Evolutionary conservation across 2,113 vertebrate genomes (phyloP).

Genomic region (Alexandromys fortis): DNA sequence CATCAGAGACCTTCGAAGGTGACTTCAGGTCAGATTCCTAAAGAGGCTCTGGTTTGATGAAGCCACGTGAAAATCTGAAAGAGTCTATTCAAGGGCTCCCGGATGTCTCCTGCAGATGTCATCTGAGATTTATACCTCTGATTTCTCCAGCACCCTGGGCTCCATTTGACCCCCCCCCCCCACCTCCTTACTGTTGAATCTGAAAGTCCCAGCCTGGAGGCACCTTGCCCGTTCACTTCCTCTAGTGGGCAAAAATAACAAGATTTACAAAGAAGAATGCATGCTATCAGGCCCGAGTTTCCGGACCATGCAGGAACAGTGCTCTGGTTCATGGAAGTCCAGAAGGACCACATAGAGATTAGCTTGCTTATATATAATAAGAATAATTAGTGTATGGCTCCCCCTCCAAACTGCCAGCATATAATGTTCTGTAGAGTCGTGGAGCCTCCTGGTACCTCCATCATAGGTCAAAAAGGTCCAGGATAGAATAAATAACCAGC

Average conservation of each 20-base stretch:
- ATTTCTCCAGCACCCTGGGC: neutral
- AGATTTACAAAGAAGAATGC: neutral
- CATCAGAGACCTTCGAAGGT: neutral
- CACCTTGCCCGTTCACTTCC: neutral
- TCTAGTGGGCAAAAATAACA: neutral
- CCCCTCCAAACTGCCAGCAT: neutral
- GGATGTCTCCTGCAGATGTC: neutral
- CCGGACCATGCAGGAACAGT: neutral
- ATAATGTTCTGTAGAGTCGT: neutral
- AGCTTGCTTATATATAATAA: neutral
- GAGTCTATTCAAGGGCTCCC: neutral
- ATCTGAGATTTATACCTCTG: neutral
- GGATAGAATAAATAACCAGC: neutral
- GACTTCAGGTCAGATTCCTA: constrained; percentile 3
- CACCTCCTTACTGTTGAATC: neutral
- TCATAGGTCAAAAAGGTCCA: neutral
- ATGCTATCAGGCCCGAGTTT: neutral
- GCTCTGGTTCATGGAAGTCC: neutral
- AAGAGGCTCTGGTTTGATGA: neutral
- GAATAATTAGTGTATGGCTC: neutral
- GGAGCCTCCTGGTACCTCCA: neutral
- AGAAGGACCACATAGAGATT: neutral
- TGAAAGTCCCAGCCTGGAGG: neutral
- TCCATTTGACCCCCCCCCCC: neutral
- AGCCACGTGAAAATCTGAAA: neutral